phyloP scores from a whole-genome alignment of 2,113 vertebrate genomes.

The Rutilus rutilus region DNA sequence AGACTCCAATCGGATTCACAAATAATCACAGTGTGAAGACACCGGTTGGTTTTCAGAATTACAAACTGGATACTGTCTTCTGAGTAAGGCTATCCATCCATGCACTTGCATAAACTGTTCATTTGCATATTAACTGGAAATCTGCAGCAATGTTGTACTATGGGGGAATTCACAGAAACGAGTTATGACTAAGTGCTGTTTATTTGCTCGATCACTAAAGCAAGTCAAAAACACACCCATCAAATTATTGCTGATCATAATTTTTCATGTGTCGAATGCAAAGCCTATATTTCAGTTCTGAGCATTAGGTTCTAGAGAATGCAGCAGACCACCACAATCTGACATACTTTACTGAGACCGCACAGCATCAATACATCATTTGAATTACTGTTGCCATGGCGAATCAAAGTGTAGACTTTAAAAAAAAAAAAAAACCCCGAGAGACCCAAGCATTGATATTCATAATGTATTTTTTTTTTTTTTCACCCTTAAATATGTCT shows the following conservation, averaged over 20 bases:
- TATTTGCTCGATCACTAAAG: neutral
- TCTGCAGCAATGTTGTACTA: neutral
- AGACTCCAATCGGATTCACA: too few species aligned
- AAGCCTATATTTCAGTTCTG: neutral
- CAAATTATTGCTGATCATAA: neutral
- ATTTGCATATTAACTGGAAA: neutral
- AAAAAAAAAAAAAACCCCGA: neutral
- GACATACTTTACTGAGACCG: neutral
- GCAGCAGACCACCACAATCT: neutral
- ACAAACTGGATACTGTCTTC: neutral
- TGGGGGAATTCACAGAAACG: neutral
- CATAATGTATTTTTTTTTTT: too few species aligned
- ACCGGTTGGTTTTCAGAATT: neutral
- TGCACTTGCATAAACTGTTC: neutral
- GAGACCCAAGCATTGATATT: neutral
- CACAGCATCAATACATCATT: neutral
- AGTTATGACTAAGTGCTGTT: neutral
- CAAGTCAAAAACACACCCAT: neutral
- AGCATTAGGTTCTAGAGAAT: neutral
- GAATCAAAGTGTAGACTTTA: neutral
- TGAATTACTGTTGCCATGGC: neutral
- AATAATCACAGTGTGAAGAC: neutral
- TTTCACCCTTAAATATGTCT: too few species aligned
- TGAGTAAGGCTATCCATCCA: neutral
- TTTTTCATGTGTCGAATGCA: neutral